phyloP scores from a whole-genome alignment of 2,113 vertebrate genomes.

The Eidolon helvum region DNA sequence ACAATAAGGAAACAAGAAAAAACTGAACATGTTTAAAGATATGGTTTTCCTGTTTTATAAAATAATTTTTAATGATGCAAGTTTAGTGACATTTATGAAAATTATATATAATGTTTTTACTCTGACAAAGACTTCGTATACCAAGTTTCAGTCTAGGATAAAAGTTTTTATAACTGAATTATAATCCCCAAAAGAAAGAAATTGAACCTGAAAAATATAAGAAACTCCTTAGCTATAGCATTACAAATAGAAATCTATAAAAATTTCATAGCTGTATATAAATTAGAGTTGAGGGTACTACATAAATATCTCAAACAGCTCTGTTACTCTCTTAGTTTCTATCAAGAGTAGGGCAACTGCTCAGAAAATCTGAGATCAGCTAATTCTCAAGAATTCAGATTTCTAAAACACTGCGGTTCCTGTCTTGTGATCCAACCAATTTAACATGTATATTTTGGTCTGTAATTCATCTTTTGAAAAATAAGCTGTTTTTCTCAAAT shows the following conservation, averaged over 20 bases:
- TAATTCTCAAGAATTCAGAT: conserved; percentile 11
- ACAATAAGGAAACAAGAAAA: background rate
- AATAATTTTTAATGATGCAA: background rate
- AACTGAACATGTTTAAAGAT: background rate
- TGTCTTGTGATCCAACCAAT: conserved; percentile 58
- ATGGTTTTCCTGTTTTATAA: background rate
- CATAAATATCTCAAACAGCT: conserved; percentile 75
- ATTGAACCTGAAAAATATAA: conserved; percentile 71
- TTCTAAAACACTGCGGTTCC: conserved; percentile 34
- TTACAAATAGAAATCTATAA: conserved; percentile 62
- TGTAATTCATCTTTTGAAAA: conserved; percentile 58
- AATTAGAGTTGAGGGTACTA: conserved; percentile 49
- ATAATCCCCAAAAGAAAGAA: conserved; percentile 54
- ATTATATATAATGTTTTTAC: conserved; percentile 43
- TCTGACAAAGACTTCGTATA: conserved; percentile 6
- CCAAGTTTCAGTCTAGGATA: conserved; percentile 33
- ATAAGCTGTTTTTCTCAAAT: conserved; percentile 58
- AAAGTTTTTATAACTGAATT: conserved; percentile 46
- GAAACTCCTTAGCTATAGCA: conserved; percentile 42
- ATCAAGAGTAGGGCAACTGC: conserved; percentile 55
- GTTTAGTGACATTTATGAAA: background rate
- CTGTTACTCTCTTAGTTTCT: conserved; percentile 64
- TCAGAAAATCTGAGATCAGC: conserved; percentile 57
- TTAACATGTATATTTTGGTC: conserved; percentile 57
- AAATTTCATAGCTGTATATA: conserved; percentile 43